Evolutionary conservation across 37 sponge, comb jelly and placozoan species (phyloP), one percentile per base, ranked within the genome.

Genomic region (Sycon ciliatum): DNA sequence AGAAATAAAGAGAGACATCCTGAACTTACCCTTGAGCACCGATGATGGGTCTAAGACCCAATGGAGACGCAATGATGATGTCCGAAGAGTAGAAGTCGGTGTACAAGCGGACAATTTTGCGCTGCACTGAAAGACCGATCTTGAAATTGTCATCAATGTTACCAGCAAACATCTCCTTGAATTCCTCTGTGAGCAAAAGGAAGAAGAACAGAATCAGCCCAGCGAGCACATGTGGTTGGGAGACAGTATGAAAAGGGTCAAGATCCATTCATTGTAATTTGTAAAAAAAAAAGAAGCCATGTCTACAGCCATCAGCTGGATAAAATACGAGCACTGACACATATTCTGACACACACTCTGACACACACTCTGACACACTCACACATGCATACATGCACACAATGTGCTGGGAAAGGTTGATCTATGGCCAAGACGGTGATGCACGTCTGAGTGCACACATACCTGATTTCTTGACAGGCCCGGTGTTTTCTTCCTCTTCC

Each of bases 91-190:
- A 98, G 69, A 98, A 93, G 66, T 81, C 73, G 0, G 90, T 71
- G 71, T 79, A 98, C 3, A 98, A 82, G 60, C 75, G 81, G 29
- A 98, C 72, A 22, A 37, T 37, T 52, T 82, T 93, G 61, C 83
- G 69, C 29, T 58, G 71, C 1, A 98, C 56, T 5, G 82, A 76
- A 37, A 98, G 40, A 13, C 99, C 99, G 46, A 98, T 58, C 22
- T 83, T 75, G 69, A 98, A 98, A 61, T 88, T 89, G 72, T 98
- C 99, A 62, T 98, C 99, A 33, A 76, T 82, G 70, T 98, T 98
- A 0, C 99, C 99, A 62, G 73, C 68, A 75, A 98, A 98, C 62
- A 84, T 76, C 5, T 67, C 56, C 46, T 70, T 65, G 60, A 72
- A 93, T 11, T 84, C 83, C 4, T 67, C 73, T 73, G 75, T 22